Base-by-base conservation (phyloP, 2,888 invertebrate species). In the Leistus spinibarbis region DNA sequence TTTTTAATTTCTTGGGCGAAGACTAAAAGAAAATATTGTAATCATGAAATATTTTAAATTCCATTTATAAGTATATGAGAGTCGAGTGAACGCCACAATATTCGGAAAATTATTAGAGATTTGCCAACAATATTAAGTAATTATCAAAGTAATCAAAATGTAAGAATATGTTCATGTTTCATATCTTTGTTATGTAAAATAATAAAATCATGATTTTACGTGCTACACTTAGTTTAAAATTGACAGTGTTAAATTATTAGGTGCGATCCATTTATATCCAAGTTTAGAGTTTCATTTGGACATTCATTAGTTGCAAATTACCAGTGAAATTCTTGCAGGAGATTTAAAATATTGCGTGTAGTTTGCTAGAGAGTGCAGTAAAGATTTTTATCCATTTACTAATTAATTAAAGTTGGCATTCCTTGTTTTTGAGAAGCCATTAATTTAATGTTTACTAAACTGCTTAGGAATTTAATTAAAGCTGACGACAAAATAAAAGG, bases 381-480 rank as follows among this genome's bases (percentile, higher is more conserved):
- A 64, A 27, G 62, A 24, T 62, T 71, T 71, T 71, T 71, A 71
- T 71, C 62, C 54, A 56, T 40, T 40, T 64, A 54, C 54, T 64
- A 71, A 71, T 71, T 71, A 71, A 64, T 71, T 71, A 64, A 24
- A 54, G 17, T 5, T 64, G 3, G 23, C 64, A 64, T 71, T 71
- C 64, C 64, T 71, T 71, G 63, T 54, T 10, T 71, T 62, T 17
- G 22, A 54, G 54, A 54, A 23, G 62, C 23, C 64, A 56, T 64
- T 71, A 71, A 71, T 71, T 71, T 54, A 71, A 71, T 71, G 71
- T 71, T 64, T 71, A 64, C 64, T 27, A 71, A 54, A 9, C 54
- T 63, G 71, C 56, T 71, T 71, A 71, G 71, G 71, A 54, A 71
- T 71, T 71, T 71, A 71, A 71, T 71, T 71, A 71, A 64, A 70